Base-by-base conservation (phyloP, 2,797 vertebrate genomes). In the Kryptopterus vitreolus region DNA sequence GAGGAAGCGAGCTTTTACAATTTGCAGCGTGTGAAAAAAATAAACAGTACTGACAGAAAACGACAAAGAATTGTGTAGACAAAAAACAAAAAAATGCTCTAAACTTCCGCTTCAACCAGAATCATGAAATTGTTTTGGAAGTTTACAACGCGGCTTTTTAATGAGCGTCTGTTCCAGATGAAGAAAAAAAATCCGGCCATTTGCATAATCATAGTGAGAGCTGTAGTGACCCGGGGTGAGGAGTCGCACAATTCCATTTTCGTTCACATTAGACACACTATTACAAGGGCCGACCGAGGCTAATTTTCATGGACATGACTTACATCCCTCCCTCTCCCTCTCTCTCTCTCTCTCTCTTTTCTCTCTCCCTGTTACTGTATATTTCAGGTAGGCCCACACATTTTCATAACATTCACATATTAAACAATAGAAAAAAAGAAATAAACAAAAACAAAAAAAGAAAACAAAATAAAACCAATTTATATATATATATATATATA, bases 121-220 rank as follows among this genome's bases (percentile, higher is more conserved):
- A n/a, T 15, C 7, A 16, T 76, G 79, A 76, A 81, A 81, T 69
- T 33, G 53, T 55, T n/a, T 61, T 62, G 31, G 80, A 76, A 38
- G 59, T 76, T 50, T 68, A 50, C 66, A 73, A 20, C 3, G 9
- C 12, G 48, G 16, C 11, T 61, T 31, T n/a, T 18, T 77, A 81
- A 77, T 77, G 46, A 75, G 31, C 10, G 31, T 80, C 66, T 73
- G 77, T 26, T 59, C 58, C 50, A 46, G 77, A 71, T 43, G 26
- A 73, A 80, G 78, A 69, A 24, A 73, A 80, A 74, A 69, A 24
- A 74, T 76, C 63, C 11, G 59, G 33, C 6, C 63, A 79, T 81
- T 68, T 38, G 4, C 65, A 76, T 79, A 76, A 83, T 79, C 31
- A 62, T 72, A 52, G 10, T 15, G 79, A 83, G 65, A 63, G 63